phyloP scores from a whole-genome alignment of 2,797 vertebrate genomes.

The Syngnathus acus region DNA sequence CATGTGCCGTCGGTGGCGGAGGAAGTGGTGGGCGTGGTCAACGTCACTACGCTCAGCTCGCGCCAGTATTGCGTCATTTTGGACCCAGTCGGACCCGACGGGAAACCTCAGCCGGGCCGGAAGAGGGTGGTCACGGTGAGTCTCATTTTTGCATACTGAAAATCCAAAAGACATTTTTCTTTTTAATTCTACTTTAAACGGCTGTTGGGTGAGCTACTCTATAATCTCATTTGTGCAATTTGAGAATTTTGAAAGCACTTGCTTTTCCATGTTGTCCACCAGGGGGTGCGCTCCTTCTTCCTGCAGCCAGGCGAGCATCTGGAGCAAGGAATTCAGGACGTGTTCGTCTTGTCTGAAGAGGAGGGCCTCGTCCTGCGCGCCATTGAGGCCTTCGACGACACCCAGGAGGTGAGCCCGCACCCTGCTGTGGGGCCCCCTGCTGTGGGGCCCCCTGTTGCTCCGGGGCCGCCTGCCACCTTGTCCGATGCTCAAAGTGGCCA shows the following conservation, averaged over 20 bases:
- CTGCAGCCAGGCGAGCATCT: constrained; percentile 79
- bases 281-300: constrained; percentile 90
- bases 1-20: constrained; percentile 83
- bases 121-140: too few relatives aligned
- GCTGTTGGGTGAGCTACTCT: too few relatives aligned
- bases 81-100: constrained; percentile 74
- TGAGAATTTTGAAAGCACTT: background rate
- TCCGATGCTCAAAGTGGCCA: background rate
- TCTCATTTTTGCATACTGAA: too few relatives aligned
- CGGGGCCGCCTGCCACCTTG: background rate
- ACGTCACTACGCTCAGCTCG: constrained; percentile 79
- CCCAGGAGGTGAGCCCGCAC: constrained; percentile 35
- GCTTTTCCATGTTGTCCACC: background rate
- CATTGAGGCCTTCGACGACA: constrained; percentile 71
- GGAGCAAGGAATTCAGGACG: constrained; percentile 79
- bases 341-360: constrained; percentile 83
- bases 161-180: too few relatives aligned
- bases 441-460: too few relatives aligned
- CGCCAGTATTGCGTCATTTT: constrained; percentile 82
- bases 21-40: constrained; percentile 78
- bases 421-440: background rate
- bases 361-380: constrained; percentile 82
- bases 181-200: too few relatives aligned
- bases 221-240: background rate
- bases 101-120: constrained; percentile 85